Percentiles rank a stretch among this genome's conserved stretches.
Evolutionary conservation across 2,113 vertebrate species (phyloP).

Genomic region (Oreochromis tanganicae): DNA sequence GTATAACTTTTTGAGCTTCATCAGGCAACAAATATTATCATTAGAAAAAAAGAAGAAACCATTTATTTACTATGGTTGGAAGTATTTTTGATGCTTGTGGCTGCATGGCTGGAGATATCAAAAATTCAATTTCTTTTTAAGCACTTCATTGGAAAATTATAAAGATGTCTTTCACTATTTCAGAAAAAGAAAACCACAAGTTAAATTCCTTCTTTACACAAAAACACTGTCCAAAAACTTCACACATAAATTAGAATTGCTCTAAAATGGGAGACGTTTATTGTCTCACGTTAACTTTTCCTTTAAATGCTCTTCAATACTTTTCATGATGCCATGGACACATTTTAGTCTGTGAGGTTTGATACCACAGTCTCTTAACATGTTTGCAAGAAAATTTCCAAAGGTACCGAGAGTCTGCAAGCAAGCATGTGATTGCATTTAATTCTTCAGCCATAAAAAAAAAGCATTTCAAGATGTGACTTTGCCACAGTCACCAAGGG

Average conservation of each 20-base stretch:
- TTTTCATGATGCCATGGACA: neutral
- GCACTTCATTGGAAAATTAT: neutral
- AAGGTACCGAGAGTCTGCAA: neutral
- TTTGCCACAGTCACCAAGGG: neutral
- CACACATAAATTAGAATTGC: neutral
- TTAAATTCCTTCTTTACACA: neutral
- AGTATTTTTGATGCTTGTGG: neutral
- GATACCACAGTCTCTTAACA: neutral
- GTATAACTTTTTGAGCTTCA: neutral
- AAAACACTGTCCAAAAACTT: neutral
- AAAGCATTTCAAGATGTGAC: neutral
- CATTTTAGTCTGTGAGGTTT: neutral
- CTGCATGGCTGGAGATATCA: neutral
- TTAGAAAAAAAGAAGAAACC: neutral
- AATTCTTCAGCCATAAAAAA: neutral
- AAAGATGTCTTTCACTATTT: neutral
- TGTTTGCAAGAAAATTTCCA: neutral
- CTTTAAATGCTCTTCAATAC: neutral
- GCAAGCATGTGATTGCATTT: neutral
- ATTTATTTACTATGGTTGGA: neutral
- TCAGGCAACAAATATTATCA: neutral
- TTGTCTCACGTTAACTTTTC: neutral
- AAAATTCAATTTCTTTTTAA: neutral
- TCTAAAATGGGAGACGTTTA: neutral
- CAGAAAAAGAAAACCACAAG: neutral